These are phyloP conservation scores for Monochamus alternatus DNA, from an alignment of 2,888 invertebrate genomes.

Conservation along the genomic window DNA sequence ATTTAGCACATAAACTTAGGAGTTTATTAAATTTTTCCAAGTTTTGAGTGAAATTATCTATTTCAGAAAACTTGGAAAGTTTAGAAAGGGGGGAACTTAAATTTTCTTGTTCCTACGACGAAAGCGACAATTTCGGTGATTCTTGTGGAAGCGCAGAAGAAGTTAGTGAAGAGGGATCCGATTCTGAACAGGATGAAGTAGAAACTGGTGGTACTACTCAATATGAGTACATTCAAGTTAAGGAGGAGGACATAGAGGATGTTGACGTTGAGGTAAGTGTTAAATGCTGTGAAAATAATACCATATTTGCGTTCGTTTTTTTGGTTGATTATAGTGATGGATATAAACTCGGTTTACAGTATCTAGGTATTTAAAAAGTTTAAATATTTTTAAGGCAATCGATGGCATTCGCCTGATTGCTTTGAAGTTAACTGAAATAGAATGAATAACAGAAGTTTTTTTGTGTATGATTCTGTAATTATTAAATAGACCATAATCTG, in stretches of 20 bases:
- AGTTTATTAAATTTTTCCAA: too few species aligned
- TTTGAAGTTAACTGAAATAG: too few species aligned
- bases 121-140: slow-evolving; percentile 71
- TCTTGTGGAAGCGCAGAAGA: slow-evolving; percentile 79
- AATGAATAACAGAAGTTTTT: too few species aligned
- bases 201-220: slow-evolving; percentile 56
- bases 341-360: too few species aligned
- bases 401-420: too few species aligned
- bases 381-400: too few species aligned
- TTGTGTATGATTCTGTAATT: too few species aligned
- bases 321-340: too few species aligned
- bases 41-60: slow-evolving; percentile 35
- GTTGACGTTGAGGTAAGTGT: slow-evolving; percentile 75
- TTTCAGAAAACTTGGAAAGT: slow-evolving; percentile 83
- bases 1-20: too few species aligned
- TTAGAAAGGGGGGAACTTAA: slow-evolving; percentile 92
- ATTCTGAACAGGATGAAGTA: slow-evolving; percentile 73
- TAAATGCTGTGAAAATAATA: background rate
- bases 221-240: slow-evolving; percentile 72
- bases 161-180: slow-evolving; percentile 79
- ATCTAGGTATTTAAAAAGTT: too few species aligned
- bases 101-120: slow-evolving; percentile 76
- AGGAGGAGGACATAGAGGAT: slow-evolving; percentile 64
- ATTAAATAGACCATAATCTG: too few species aligned
- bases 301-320: background rate